A percentile compares a stretch with the other conserved stretches of the same genome.
phyloP scores from a whole-genome alignment of 2,888 invertebrate species.

The Pristionchus mayeri region DNA sequence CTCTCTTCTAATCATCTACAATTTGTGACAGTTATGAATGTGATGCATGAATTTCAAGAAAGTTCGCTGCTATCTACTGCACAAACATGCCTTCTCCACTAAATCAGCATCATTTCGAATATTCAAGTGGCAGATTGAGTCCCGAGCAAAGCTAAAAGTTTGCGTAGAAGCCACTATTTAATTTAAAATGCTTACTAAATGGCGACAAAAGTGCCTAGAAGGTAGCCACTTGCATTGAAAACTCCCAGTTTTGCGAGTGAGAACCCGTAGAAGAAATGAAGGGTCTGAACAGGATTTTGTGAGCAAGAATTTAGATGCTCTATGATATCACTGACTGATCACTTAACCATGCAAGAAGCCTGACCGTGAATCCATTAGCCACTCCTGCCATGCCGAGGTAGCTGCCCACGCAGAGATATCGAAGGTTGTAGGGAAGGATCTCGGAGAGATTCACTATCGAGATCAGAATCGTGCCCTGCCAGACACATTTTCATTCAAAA shows the following conservation, averaged over 20 bases:
- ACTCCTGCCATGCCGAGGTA: background rate
- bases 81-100: background rate
- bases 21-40: background rate
- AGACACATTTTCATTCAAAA: background rate
- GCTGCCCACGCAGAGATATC: background rate
- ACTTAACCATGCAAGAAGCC: background rate
- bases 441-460: background rate
- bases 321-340: background rate
- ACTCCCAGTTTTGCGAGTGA: background rate
- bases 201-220: background rate
- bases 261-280: background rate
- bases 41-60: background rate
- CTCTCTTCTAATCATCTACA: background rate
- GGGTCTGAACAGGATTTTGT: background rate
- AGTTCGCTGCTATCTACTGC: too few relatives aligned
- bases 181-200: background rate
- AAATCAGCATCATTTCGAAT: background rate
- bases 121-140: background rate
- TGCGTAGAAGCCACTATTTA: background rate
- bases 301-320: too few relatives aligned
- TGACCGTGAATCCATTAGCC: background rate
- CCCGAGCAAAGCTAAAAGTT: background rate
- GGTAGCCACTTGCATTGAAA: background rate
- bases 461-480: background rate
- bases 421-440: conserved; percentile 22